These are phyloP conservation scores for Daubentonia madagascariensis DNA, from an alignment of 2,113 vertebrate species.

Conservation along the genomic window DNA sequence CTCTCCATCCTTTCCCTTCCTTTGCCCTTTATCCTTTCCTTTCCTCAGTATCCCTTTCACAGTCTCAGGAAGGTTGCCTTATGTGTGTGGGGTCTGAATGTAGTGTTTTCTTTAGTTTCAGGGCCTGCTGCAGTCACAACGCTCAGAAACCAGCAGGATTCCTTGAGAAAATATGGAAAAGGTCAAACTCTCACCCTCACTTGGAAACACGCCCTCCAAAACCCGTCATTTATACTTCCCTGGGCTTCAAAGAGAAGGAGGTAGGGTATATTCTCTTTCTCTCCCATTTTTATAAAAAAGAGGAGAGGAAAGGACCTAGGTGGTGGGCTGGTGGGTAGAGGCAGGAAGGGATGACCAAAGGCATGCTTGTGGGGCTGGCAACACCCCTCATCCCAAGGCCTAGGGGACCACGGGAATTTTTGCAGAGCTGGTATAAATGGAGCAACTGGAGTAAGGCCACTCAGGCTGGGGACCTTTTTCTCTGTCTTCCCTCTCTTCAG, in stretches of 20 bases:
- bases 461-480: background rate
- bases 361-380: background rate
- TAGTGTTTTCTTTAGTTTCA: background rate
- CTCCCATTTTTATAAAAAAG: background rate
- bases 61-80: background rate
- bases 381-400: background rate
- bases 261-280: background rate
- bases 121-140: background rate
- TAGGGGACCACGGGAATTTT: background rate
- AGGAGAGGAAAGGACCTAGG: background rate
- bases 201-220: background rate
- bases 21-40: background rate
- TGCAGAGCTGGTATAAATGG: background rate
- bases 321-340: background rate
- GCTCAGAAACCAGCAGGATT: background rate
- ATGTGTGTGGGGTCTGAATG: background rate
- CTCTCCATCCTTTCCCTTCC: background rate
- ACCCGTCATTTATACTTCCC: background rate
- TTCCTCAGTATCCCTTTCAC: background rate
- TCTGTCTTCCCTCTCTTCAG: background rate
- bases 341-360: background rate
- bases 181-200: background rate
- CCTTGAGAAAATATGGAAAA: background rate
- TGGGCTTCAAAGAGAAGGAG: background rate
- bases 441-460: background rate